Evolutionary conservation across 2,113 vertebrate genomes (phyloP).

Genomic region (Ivindomyrus marchei): DNA sequence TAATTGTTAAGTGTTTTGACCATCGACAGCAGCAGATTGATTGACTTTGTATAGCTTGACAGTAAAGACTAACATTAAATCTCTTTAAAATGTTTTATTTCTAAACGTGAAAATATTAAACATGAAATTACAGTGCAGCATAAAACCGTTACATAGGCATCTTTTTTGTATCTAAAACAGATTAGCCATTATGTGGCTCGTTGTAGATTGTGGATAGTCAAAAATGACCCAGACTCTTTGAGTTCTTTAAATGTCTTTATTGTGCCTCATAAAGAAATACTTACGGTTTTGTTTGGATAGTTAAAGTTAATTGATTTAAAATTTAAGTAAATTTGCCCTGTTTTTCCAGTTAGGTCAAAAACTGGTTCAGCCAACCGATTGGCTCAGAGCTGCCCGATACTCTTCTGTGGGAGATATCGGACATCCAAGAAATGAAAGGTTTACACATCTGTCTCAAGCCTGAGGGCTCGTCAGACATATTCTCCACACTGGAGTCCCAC

Average conservation of each 20-base stretch:
- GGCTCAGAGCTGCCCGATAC: conserved; percentile 49
- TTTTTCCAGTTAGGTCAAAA: conserved; percentile 30
- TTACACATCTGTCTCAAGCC: conserved; percentile 61
- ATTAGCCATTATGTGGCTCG: neutral
- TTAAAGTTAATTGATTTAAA: conserved; percentile 32
- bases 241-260: conserved; percentile 52
- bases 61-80: neutral
- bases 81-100: neutral
- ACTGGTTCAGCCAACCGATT: conserved; percentile 35
- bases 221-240: conserved; percentile 57
- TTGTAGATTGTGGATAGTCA: conserved; percentile 49
- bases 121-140: neutral
- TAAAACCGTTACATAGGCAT: neutral
- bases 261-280: conserved; percentile 61
- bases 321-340: conserved; percentile 40
- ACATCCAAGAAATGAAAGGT: conserved; percentile 48
- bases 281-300: conserved; percentile 48
- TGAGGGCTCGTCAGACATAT: conserved; percentile 40
- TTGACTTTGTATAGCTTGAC: neutral
- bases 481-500: conserved; percentile 42
- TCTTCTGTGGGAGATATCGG: conserved; percentile 63
- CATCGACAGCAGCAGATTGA: neutral
- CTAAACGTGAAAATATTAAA: neutral
- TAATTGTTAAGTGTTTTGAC: conserved; percentile 6
- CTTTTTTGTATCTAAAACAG: neutral